Conservation (phyloP, 2,888 invertebrate species). For the Acanthacorydalis orientalis region DNA sequence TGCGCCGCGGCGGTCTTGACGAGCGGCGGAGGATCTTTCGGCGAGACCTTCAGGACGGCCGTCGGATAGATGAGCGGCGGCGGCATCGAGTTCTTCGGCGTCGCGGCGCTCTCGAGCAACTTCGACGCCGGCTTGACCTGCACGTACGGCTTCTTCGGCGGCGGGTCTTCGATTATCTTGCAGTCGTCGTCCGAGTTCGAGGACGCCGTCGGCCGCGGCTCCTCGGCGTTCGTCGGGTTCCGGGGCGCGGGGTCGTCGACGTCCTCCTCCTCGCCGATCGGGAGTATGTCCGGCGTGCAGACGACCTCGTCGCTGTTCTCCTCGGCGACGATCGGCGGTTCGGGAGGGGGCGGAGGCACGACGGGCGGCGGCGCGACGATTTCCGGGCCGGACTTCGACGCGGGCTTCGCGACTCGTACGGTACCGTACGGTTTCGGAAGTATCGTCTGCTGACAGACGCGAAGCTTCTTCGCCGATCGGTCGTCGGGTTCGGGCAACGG, state of each 20-base stretch:
- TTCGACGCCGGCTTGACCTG: conserved; percentile 20
- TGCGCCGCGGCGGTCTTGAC: too few relatives aligned
- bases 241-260: too few relatives aligned
- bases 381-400: neutral
- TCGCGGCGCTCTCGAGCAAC: neutral
- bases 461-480: neutral
- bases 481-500: neutral
- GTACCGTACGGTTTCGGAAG: neutral
- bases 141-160: conserved; percentile 10
- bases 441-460: neutral
- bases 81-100: neutral
- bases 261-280: neutral
- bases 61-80: too few relatives aligned
- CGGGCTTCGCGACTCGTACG: neutral
- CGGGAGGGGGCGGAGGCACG: conserved; percentile 16
- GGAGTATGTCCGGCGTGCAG: conserved; percentile 19
- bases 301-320: conserved; percentile 33
- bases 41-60: too few relatives aligned
- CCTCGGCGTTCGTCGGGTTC: too few relatives aligned
- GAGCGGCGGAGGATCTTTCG: too few relatives aligned
- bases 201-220: too few relatives aligned
- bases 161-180: conserved; percentile 2
- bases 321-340: conserved; percentile 8
- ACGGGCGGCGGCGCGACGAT: neutral
- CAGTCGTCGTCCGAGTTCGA: neutral